Conservation (phyloP, 2,113 vertebrate species). For the Aphyosemion australe region DNA sequence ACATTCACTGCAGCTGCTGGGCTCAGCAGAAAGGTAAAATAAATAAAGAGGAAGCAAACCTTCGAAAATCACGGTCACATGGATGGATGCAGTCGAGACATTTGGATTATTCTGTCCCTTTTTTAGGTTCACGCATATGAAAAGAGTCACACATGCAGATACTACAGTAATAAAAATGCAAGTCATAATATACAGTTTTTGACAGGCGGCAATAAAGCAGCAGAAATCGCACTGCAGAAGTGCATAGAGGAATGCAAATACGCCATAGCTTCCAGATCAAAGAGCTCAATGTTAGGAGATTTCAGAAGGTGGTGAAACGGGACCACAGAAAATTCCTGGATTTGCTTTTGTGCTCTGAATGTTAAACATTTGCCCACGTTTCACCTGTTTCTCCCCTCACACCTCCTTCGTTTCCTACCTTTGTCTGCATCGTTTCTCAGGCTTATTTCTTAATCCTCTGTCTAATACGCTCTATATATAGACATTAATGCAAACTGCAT, state of each 20-base stretch:
- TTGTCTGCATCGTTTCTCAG: not conserved
- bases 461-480: slow-evolving; percentile 27
- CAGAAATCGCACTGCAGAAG: not conserved
- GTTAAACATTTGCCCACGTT: slow-evolving; percentile 19
- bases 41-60: slow-evolving; percentile 47
- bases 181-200: slow-evolving; percentile 5
- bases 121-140: not conserved
- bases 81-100: slow-evolving; percentile 5
- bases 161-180: not conserved
- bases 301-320: slow-evolving; percentile 9
- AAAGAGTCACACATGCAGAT: not conserved
- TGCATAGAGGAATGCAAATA: slow-evolving; percentile 23
- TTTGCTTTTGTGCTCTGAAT: slow-evolving; percentile 27
- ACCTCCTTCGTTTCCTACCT: not conserved
- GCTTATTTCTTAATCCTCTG: not conserved
- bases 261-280: slow-evolving; percentile 32
- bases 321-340: slow-evolving; percentile 1
- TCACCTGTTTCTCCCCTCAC: not conserved
- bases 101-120: not conserved
- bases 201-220: slow-evolving; percentile 12
- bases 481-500: not conserved
- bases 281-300: slow-evolving; percentile 24
- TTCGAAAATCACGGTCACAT: slow-evolving; percentile 30
- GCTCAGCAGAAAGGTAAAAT: slow-evolving; percentile 67
- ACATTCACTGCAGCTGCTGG: slow-evolving; percentile 60